These are phyloP conservation scores for Cydia splendana DNA, from an alignment of 1,140 invertebrate genomes.

Conservation along the genomic window DNA sequence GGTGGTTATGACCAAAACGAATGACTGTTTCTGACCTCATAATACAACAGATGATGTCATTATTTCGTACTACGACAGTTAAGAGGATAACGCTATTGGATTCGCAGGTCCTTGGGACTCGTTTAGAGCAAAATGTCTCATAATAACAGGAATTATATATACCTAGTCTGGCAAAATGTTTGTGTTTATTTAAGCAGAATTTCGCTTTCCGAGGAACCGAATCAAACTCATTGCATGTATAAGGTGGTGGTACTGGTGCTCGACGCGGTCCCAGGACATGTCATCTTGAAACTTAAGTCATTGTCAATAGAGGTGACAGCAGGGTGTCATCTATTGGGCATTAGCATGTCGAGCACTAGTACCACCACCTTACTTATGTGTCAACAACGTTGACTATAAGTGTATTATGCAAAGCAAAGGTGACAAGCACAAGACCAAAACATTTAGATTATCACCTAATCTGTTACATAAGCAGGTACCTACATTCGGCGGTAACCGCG, in stretches of 20 bases:
- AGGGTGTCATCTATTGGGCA: too few species aligned
- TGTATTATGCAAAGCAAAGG: not conserved
- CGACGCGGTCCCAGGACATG: too few species aligned
- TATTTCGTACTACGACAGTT: conserved; percentile 18
- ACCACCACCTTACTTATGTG: not conserved
- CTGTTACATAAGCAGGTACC: conserved; percentile 64
- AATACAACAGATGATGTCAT: conserved; percentile 30
- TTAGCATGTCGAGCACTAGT: too few species aligned
- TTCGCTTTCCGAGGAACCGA: not conserved
- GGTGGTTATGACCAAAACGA: conserved; percentile 28
- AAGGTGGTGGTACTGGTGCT: too few species aligned
- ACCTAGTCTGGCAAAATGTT: not conserved
- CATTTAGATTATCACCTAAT: conserved; percentile 59
- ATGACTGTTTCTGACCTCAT: conserved; percentile 33
- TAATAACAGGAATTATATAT: not conserved
- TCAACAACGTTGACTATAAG: too few species aligned
- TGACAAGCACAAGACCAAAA: not conserved
- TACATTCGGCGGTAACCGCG: conserved; percentile 50
- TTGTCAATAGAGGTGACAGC: too few species aligned
- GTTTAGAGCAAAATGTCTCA: not conserved
- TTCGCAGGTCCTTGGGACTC: not conserved
- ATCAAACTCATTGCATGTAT: not conserved
- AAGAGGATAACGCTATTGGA: conserved; percentile 14
- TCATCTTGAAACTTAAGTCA: too few species aligned
- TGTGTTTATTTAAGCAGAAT: not conserved